Base-by-base conservation (phyloP, 2,797 vertebrate genomes). In the Spheniscus humboldti region DNA sequence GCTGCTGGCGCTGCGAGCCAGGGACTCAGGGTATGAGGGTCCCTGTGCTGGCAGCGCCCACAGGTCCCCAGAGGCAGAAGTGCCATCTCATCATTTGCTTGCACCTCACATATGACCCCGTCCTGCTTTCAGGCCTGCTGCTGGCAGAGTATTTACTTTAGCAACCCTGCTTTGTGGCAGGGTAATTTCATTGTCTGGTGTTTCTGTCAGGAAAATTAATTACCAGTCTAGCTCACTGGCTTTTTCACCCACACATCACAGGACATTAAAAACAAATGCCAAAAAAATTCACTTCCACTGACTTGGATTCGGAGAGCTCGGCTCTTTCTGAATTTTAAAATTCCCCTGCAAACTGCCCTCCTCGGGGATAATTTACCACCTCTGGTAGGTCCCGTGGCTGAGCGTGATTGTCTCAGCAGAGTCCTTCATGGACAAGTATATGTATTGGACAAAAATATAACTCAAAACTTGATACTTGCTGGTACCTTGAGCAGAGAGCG, bases 121-220 rank as follows among this genome's bases (percentile, higher is more conserved):
- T 90, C 79, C 86, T 77, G 84, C 80, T 95, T 92, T 79, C 90
- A 93, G 85, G 83, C 89, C 89, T 79, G 86, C 92, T 4, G 47
- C 93, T 63, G 87, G 96, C 69, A 73, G 92, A 96, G 89, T 94
- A 97, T 97, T 97, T 97, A 97, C 95, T 97, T 96, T 79, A 96
- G 93, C 84, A 94, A 83, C 83, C 74, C 92, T 92, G 92, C 77
- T 94, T 91, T 94, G 95, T 92, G 94, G 96, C 96, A 95, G 85
- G 81, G 80, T 97, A 97, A 97, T 97, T 97, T 97, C 94, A 97
- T 97, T 97, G 97, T 97, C 95, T 96, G 95, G 91, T 94, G 89
- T 97, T 97, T 97, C 96, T 97, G 97, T 96, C 97, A 97, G 89
- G 88, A 96, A 97, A 97, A 97, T 97, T 97, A 97, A 97, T 97